Conservation (phyloP, 2,113 vertebrate species). For the Onychostoma macrolepis region DNA sequence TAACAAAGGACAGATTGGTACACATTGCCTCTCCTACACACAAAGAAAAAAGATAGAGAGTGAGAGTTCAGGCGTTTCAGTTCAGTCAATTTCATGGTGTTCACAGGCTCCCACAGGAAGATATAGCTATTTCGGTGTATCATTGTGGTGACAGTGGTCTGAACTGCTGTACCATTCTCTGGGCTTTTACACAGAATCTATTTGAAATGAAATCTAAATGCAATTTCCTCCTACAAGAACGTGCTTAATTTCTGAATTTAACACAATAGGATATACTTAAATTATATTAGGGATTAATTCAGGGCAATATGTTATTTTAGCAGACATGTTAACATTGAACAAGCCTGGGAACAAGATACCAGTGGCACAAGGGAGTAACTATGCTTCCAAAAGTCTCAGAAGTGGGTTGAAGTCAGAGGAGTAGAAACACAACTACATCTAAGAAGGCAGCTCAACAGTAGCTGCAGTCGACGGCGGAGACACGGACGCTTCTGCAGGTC, state of each 20-base stretch:
- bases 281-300: slow-evolving; percentile 23
- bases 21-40: neutral
- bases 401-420: slow-evolving; percentile 10
- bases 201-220: neutral
- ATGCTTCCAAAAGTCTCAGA: slow-evolving; percentile 28
- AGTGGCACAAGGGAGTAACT: slow-evolving; percentile 34
- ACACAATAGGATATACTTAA: neutral
- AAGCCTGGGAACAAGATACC: slow-evolving; percentile 32
- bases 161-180: slow-evolving; percentile 19
- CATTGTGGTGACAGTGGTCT: slow-evolving; percentile 27
- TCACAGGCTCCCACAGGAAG: slow-evolving; percentile 24
- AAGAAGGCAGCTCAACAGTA: slow-evolving; percentile 71
- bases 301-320: slow-evolving; percentile 10
- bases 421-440: slow-evolving; percentile 51
- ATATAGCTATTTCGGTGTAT: slow-evolving; percentile 19
- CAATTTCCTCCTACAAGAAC: slow-evolving; percentile 15
- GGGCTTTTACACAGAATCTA: neutral
- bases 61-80: slow-evolving; percentile 22
- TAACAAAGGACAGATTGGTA: slow-evolving; percentile 2
- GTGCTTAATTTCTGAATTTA: neutral
- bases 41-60: slow-evolving; percentile 7
- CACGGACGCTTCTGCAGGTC: slow-evolving; percentile 51
- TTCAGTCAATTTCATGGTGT: slow-evolving; percentile 41
- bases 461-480: slow-evolving; percentile 58
- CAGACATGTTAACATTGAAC: slow-evolving; percentile 35